Evolutionary conservation across 2,113 vertebrate genomes (phyloP).

Genomic region (Phylloscopus trochilus): DNA sequence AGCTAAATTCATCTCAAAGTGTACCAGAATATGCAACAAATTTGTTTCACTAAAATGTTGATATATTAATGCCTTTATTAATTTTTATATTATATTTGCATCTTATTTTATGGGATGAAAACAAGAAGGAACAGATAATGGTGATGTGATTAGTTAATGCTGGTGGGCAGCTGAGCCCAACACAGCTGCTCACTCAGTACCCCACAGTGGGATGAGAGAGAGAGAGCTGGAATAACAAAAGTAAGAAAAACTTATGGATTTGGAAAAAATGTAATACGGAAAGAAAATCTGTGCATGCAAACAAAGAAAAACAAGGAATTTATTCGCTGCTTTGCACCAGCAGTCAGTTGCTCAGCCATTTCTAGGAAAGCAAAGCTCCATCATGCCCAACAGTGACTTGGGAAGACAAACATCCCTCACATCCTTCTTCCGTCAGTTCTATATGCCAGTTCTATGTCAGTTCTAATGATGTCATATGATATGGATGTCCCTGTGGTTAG

Average conservation of each 20-base stretch:
- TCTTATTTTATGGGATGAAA: neutral
- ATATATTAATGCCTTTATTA: neutral
- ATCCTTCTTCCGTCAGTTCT: neutral
- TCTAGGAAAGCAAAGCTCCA: neutral
- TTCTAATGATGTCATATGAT: accelerated
- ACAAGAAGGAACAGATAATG: neutral
- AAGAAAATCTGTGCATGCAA: neutral
- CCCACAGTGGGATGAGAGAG: too few relatives aligned
- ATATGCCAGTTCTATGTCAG: too few relatives aligned
- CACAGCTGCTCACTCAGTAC: neutral
- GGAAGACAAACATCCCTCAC: accelerated
- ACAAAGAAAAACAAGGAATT: neutral
- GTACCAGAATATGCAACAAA: neutral
- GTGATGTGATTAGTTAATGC: neutral
- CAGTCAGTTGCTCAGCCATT: neutral
- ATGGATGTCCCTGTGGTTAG: neutral
- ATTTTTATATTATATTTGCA: neutral
- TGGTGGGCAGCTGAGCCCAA: neutral
- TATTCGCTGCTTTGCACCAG: accelerated
- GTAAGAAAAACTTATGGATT: neutral
- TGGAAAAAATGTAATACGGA: neutral
- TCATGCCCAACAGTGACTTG: neutral
- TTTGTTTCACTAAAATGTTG: neutral
- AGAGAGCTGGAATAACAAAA: neutral
- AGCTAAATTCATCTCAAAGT: neutral